Conservation (phyloP, 35 echinoderm and acorn worm genomes). For the Ptychodera flava region DNA sequence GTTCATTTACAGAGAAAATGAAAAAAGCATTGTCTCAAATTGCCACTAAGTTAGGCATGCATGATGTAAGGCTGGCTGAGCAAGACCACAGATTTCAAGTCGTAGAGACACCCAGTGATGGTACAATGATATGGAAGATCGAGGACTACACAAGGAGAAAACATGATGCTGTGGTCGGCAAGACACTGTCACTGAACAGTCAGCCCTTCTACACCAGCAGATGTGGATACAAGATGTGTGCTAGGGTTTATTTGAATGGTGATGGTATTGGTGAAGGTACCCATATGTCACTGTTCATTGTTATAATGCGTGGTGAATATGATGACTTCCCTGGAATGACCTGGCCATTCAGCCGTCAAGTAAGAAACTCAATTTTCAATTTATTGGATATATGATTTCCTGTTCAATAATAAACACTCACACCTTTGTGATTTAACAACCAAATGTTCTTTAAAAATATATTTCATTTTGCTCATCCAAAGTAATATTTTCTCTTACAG, state of each 20-base stretch:
- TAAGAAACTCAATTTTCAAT: too few species aligned
- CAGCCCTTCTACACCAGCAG: conserved; percentile 92
- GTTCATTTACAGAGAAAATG: too few species aligned
- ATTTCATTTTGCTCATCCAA: too few species aligned
- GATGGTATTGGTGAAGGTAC: conserved; percentile 94
- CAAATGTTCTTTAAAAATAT: too few species aligned
- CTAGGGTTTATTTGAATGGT: conserved; percentile 88
- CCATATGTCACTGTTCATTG: conserved; percentile 82
- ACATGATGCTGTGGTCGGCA: conserved; percentile 72
- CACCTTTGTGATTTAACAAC: too few species aligned
- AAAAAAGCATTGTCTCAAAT: too few species aligned
- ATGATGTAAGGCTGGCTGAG: conserved; percentile 73
- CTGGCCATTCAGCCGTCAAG: conserved; percentile 92
- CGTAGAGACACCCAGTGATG: conserved; percentile 70
- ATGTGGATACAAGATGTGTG: conserved; percentile 96
- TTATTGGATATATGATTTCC: too few species aligned
- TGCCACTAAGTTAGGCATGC: conserved; percentile 64
- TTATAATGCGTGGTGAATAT: conserved; percentile 87
- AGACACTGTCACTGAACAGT: conserved; percentile 80
- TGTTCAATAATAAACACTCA: too few species aligned
- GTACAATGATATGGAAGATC: conserved; percentile 93
- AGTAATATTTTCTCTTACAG: too few species aligned
- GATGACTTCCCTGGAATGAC: conserved; percentile 45
- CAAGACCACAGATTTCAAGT: conserved; percentile 81
- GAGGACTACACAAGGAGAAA: conserved; percentile 61